These are phyloP conservation scores for Fopius arisanus DNA, from an alignment of 1,140 invertebrate genomes.

Conservation along the genomic window DNA sequence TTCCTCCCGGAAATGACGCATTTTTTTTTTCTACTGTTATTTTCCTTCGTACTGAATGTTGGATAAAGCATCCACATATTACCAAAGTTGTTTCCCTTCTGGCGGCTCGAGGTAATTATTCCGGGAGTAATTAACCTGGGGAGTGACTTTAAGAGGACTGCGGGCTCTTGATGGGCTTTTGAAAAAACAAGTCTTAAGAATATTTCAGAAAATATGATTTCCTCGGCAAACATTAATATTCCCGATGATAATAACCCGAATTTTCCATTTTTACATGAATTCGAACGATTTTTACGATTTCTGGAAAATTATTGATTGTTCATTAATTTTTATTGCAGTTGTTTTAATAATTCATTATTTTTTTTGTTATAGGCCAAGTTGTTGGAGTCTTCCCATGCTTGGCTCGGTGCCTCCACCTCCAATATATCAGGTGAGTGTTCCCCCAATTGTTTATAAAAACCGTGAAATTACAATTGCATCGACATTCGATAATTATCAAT, in stretches of 20 bases:
- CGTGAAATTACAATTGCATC: neutral
- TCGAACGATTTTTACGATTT: too few species aligned
- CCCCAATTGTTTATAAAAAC: slow-evolving; percentile 13
- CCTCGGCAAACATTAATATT: too few species aligned
- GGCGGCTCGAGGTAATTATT: slow-evolving; percentile 23
- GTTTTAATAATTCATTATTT: slow-evolving; percentile 40
- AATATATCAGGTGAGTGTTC: slow-evolving; percentile 84
- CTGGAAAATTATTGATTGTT: too few species aligned
- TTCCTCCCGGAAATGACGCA: slow-evolving; percentile 29
- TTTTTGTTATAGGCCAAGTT: slow-evolving; percentile 84
- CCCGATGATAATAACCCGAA: too few species aligned
- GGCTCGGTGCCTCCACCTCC: slow-evolving; percentile 85
- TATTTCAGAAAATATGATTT: too few species aligned
- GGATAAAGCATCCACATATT: slow-evolving; percentile 46
- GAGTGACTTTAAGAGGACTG: slow-evolving; percentile 22
- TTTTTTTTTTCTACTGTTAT: slow-evolving; percentile 14
- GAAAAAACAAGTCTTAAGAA: too few species aligned
- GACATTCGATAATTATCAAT: too few species aligned
- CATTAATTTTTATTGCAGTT: too few species aligned
- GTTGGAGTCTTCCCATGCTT: slow-evolving; percentile 87
- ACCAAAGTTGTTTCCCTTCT: slow-evolving; percentile 49
- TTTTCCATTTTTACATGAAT: too few species aligned
- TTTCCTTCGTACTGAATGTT: slow-evolving; percentile 7
- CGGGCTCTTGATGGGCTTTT: neutral
- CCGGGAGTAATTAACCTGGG: slow-evolving; percentile 39